phyloP scores from a whole-genome alignment of 92 coral and sea anemone species.

The Diadumene lineata region DNA sequence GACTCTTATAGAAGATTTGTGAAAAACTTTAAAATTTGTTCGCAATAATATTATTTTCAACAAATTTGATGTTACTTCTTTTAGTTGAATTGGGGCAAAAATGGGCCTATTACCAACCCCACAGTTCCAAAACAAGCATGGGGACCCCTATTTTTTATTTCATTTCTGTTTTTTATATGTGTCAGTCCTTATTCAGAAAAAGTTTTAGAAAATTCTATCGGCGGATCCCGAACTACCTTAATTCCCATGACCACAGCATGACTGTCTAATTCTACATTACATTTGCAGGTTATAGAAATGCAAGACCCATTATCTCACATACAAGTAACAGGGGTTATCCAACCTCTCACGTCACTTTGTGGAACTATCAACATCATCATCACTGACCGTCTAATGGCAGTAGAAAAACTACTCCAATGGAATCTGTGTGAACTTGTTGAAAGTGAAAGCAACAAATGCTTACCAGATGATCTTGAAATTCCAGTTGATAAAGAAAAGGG shows the following conservation, averaged over 20 bases:
- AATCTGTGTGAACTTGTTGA: constrained; percentile 15
- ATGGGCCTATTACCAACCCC: too few relatives aligned
- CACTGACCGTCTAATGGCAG: constrained; percentile 55
- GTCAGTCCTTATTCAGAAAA: too few relatives aligned
- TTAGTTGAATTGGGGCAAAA: too few relatives aligned
- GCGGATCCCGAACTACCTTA: too few relatives aligned
- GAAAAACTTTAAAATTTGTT: too few relatives aligned
- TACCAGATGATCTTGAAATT: not conserved
- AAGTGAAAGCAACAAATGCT: not conserved
- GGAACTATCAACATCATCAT: constrained; percentile 69
- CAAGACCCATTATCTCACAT: constrained; percentile 63
- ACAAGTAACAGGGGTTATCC: constrained; percentile 73
- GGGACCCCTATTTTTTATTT: too few relatives aligned
- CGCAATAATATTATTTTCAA: too few relatives aligned
- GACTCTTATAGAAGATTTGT: too few relatives aligned
- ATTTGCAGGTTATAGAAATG: constrained; percentile 74
- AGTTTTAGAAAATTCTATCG: not conserved
- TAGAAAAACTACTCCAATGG: constrained; percentile 82
- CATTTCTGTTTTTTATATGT: too few relatives aligned
- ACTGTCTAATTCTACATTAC: not conserved
- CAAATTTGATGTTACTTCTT: too few relatives aligned
- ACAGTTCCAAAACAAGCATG: too few relatives aligned
- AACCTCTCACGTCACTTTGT: constrained; percentile 85
- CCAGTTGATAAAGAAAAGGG: not conserved
- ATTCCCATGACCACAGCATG: too few relatives aligned